phyloP scores from a whole-genome alignment of 2,888 invertebrate genomes.

The Perizoma affinitatum region DNA sequence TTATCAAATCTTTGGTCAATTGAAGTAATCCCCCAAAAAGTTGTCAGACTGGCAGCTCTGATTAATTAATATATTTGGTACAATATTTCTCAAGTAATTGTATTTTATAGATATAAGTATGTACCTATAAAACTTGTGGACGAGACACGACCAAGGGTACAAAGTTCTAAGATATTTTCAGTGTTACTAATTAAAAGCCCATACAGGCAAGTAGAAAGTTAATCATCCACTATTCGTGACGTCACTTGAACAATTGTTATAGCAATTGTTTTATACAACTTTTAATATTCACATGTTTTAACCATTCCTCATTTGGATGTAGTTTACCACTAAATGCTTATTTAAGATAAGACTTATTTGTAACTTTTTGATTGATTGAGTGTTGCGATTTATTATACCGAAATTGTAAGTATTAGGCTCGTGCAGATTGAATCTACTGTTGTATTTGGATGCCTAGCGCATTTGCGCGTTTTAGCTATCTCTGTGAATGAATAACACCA shows the following conservation, averaged over 20 bases:
- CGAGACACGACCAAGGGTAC: neutral
- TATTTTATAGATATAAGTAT: conserved; percentile 4
- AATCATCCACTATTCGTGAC: conserved; percentile 1
- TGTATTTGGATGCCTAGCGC: conserved; percentile 1
- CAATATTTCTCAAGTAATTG: neutral
- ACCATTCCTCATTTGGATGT: conserved; percentile 65
- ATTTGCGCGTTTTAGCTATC: conserved; percentile 42
- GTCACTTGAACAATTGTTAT: conserved; percentile 36
- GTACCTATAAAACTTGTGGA: neutral
- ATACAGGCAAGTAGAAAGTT: conserved; percentile 9
- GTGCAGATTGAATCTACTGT: neutral
- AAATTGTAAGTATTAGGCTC: too few species aligned
- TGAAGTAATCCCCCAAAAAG: conserved; percentile 2
- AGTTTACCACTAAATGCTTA: conserved; percentile 23
- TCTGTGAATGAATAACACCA: conserved; percentile 67
- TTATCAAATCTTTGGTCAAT: conserved; percentile 11
- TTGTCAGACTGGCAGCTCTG: conserved; percentile 1
- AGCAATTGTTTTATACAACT: conserved; percentile 63
- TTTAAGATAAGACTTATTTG: neutral
- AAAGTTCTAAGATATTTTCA: conserved; percentile 6
- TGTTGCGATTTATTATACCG: too few species aligned
- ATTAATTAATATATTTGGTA: conserved; percentile 1
- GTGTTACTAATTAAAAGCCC: neutral
- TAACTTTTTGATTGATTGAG: too few species aligned
- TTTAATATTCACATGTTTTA: conserved; percentile 76